Evolutionary conservation across 2,113 vertebrate genomes (phyloP), one percentile per base, ranked within the genome.

Genomic region (Perca flavescens): DNA sequence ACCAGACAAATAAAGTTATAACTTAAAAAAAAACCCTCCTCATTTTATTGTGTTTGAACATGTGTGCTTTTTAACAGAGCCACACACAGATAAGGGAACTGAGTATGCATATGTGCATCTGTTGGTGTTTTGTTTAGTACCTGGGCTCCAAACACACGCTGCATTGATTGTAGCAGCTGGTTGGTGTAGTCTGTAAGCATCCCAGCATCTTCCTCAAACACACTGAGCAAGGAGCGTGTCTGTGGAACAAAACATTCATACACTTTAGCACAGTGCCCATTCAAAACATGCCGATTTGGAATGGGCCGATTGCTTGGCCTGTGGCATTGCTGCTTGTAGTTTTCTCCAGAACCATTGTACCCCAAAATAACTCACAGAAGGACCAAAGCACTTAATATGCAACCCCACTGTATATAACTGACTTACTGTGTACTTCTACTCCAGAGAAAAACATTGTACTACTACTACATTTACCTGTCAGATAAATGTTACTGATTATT

Each of bases 101-200:
- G 15, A 46, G n/a, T 49, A 54, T 69, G 25, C 3, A 7, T 22
- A 13, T 63, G 50, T 46, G 50, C 8, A 4, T 53, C 11, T 58
- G 47, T 66, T 68, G 77, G 68, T 31, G 61, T 68, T 61, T 21
- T 36, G 19, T 64, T 72, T 47, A 36, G n/a, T 96, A 99, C 98
- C 97, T 99, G 98, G 19, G 98, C 98, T 74, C 98, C 98, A 19
- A 97, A 99, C 82, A 99, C 97, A 0, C 98, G 95, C 86, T 99
- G 98, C 98, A 99, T 97, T 0, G 98, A 96, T 85, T 99, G 98
- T 36, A 99, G 96, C 90, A 99, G 95, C 94, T 99, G 96, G 93
- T 99, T 99, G 86, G 97, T 98, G 75, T 99, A 99, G n/a, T 98
- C 97, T 0, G 98, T 99, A 43, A 99, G 97, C 1, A 97, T 99